Evolutionary conservation across 2,113 vertebrate species (phyloP), one percentile per base, ranked within the genome.

Genomic region (Scartelaos histophorus): DNA sequence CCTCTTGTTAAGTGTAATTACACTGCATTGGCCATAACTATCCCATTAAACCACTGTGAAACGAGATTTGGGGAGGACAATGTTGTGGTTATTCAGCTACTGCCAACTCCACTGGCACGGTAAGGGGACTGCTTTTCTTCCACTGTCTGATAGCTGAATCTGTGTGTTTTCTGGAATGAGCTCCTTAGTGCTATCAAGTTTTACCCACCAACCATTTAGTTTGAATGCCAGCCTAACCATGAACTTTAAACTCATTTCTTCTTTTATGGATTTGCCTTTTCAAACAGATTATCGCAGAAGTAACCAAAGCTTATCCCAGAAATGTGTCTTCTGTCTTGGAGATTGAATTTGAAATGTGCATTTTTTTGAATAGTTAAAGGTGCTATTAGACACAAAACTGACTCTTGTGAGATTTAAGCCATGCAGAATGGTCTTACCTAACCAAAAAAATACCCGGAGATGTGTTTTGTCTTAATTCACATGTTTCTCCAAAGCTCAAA

Each of bases 61-160:
- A 72, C 66, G 76, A 82, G 69, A 71, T 71, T 73, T 78, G 69
- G 77, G 71, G 66, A 81, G 78, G 84, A 81, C 79, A 82, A 80
- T 70, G 19, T 70, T 62, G 74, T 53, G 67, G 68, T 72, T 79
- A 73, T 76, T 81, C 81, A 79, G 71, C 71, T 51, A 67, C 72
- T 75, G 72, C 70, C 74, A 82, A 76, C 62, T 79, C 21, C 16
- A 75, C 69, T 77, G 82, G 75, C 78, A 70, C 34, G 4, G 69
- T 61, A 5, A 67, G 0, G 43, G 0, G 65, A 47, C n/a, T 24
- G 43, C 78, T 82, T 51, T 45, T 68, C 71, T 79, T 54, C 60
- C 22, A 61, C 64, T 64, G 70, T 77, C 65, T 43, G 66, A 69
- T 46, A 34, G 22, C 24, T 34, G 58, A 17, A 61, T 79, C 78